Evolutionary conservation across 2,888 invertebrate genomes (phyloP), one percentile per base, ranked within the genome.

Genomic region (Aphidoletes aphidimyza): DNA sequence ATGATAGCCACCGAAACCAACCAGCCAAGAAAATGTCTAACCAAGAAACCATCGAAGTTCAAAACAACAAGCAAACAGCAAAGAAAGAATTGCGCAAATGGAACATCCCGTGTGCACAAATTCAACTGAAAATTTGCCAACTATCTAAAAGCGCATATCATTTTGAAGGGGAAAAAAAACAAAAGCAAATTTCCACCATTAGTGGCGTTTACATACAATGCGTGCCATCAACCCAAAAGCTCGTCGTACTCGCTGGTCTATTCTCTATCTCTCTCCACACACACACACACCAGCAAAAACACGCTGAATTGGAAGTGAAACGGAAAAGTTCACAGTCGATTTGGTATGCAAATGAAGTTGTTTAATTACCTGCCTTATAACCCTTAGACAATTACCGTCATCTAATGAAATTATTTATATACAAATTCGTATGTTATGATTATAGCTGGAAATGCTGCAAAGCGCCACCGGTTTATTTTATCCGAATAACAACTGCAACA

Each of bases 261-360:
- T 42, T 14, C 6, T 42, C 42, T 42, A 42, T 6, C 42, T 42
- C 42, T 42, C 42, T 42, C 14, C 42, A 9, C n/a, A n/a, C n/a
- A n/a, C n/a, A n/a, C n/a, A n/a, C n/a, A n/a, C n/a, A n/a, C n/a
- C n/a, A 14, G 42, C 42, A 42, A 42, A 42, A 42, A 42, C n/a
- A n/a, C n/a, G 42, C 42, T 9, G 42, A 42, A 42, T 42, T n/a
- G 42, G 14, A 42, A 42, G 8, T 42, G 42, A 14, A 69, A 69
- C 69, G 69, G 69, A 69, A 69, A 30, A 69, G 69, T 69, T 26
- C 69, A 69, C 69, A 69, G 69, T 69, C 69, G 34, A 69, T 69
- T 69, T 69, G 69, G 34, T 69, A 69, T 69, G 69, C 69, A 69
- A 69, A 69, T 69, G 69, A 69, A 69, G 69, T 69, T 69, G 69